Evolutionary conservation across 2,888 invertebrate species (phyloP).

Genomic region (Fragum fragum): DNA sequence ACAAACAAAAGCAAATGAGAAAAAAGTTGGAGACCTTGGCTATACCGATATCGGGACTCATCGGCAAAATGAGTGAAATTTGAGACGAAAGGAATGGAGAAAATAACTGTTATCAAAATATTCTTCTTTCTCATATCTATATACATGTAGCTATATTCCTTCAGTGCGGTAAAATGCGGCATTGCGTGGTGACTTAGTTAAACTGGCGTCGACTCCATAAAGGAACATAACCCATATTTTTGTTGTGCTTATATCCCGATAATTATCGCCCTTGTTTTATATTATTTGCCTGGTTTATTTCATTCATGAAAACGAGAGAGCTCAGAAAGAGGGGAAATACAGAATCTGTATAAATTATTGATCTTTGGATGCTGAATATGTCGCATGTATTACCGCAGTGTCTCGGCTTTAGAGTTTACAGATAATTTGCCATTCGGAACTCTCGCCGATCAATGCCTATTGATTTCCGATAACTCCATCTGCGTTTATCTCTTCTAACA

Average conservation of each 20-base stretch:
- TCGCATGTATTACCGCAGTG: slow-evolving; percentile 17
- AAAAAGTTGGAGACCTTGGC: too few species aligned
- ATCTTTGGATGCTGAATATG: slow-evolving; percentile 16
- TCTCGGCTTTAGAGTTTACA: slow-evolving; percentile 26
- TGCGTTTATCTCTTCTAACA: slow-evolving; percentile 21
- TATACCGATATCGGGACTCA: too few species aligned
- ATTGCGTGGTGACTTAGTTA: too few species aligned
- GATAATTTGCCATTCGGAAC: slow-evolving; percentile 31
- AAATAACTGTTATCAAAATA: too few species aligned
- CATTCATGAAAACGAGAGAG: slow-evolving; percentile 23
- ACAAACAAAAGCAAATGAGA: too few species aligned
- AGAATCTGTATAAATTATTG: slow-evolving; percentile 19
- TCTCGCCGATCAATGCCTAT: slow-evolving; percentile 18
- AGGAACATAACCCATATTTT: too few species aligned
- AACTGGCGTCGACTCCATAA: slow-evolving; percentile 67
- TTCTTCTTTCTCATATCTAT: too few species aligned
- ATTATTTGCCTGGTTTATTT: not conserved
- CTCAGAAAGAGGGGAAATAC: not conserved
- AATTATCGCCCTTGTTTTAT: not conserved
- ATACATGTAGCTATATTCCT: too few species aligned
- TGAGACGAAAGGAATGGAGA: too few species aligned
- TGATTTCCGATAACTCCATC: slow-evolving; percentile 23
- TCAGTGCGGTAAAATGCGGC: too few species aligned
- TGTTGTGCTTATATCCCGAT: not conserved
- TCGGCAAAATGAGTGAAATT: too few species aligned